Evolutionary conservation across 2,888 invertebrate species (phyloP).

Genomic region (Hydraecia micacea): DNA sequence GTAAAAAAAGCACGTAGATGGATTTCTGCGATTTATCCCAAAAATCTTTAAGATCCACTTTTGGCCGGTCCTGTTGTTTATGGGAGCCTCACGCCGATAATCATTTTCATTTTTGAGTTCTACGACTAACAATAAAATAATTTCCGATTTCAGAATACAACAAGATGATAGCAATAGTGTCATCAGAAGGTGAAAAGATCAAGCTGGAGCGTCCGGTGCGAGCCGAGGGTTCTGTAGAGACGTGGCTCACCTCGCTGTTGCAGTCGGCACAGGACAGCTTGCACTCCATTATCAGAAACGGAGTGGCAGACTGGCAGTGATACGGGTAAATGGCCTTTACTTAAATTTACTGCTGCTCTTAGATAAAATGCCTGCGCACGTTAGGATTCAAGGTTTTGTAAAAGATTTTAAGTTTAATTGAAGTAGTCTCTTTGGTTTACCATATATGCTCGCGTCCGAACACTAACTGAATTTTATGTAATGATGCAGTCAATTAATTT

Average conservation of each 20-base stretch:
- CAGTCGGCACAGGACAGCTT: conserved; percentile 97
- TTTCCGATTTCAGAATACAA: conserved; percentile 93
- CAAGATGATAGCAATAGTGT: conserved; percentile 97
- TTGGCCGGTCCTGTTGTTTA: too few relatives aligned
- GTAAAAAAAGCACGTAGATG: too few relatives aligned
- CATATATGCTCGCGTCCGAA: background rate
- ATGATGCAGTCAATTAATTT: background rate
- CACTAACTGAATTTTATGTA: background rate
- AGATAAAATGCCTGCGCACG: conserved; percentile 98
- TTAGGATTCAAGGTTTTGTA: conserved; percentile 71
- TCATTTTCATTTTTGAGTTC: too few relatives aligned
- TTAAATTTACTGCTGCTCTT: conserved; percentile 96
- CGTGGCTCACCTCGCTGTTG: conserved; percentile 97
- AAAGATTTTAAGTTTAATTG: background rate
- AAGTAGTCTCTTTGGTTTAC: background rate
- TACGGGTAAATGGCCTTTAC: conserved; percentile 94
- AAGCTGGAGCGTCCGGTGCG: conserved; percentile 96
- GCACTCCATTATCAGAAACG: conserved; percentile 97
- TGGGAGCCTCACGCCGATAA: too few relatives aligned
- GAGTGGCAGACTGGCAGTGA: conserved; percentile 93
- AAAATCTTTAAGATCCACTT: background rate
- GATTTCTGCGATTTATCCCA: background rate
- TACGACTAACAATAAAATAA: background rate
- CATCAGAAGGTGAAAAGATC: conserved; percentile 97
- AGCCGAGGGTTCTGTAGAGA: conserved; percentile 98